Evolutionary conservation across 2,888 invertebrate genomes (phyloP).

Genomic region (Agonopterix heracliana): DNA sequence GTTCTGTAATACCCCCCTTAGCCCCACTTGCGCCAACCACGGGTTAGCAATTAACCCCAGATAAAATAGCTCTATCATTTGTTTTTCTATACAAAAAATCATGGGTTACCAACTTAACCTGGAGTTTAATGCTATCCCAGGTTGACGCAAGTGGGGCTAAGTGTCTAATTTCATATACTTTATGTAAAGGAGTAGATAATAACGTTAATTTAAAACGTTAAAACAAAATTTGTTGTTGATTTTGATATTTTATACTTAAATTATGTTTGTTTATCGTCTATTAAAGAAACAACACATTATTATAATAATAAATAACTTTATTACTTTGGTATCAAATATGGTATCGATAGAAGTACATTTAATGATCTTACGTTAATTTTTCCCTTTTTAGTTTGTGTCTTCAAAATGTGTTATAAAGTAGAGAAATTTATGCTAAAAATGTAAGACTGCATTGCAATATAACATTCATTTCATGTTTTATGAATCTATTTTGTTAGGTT

Average conservation of each 20-base stretch:
- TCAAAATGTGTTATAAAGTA: too few relatives aligned
- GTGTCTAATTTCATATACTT: too few relatives aligned
- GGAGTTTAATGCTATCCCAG: too few relatives aligned
- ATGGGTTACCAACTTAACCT: too few relatives aligned
- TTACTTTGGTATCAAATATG: constrained; percentile 49
- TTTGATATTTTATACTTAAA: neutral
- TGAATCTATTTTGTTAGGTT: constrained; percentile 1
- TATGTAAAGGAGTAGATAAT: too few relatives aligned
- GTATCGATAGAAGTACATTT: constrained; percentile 38
- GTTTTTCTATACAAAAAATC: too few relatives aligned
- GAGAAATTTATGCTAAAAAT: neutral
- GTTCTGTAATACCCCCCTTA: too few relatives aligned
- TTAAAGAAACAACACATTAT: neutral
- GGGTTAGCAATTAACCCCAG: too few relatives aligned
- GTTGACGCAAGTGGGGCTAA: too few relatives aligned
- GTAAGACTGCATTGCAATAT: constrained; percentile 1
- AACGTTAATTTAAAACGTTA: neutral
- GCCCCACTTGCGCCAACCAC: too few relatives aligned
- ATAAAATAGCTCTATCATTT: too few relatives aligned
- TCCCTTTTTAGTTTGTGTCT: too few relatives aligned
- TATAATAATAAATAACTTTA: constrained; percentile 44
- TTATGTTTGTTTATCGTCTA: neutral
- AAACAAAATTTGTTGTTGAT: neutral
- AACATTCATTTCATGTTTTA: neutral
- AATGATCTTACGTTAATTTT: constrained; percentile 36